These are phyloP conservation scores for Hirudinaria manillensis DNA, from an alignment of 2,888 invertebrate genomes.

Conservation along the genomic window DNA sequence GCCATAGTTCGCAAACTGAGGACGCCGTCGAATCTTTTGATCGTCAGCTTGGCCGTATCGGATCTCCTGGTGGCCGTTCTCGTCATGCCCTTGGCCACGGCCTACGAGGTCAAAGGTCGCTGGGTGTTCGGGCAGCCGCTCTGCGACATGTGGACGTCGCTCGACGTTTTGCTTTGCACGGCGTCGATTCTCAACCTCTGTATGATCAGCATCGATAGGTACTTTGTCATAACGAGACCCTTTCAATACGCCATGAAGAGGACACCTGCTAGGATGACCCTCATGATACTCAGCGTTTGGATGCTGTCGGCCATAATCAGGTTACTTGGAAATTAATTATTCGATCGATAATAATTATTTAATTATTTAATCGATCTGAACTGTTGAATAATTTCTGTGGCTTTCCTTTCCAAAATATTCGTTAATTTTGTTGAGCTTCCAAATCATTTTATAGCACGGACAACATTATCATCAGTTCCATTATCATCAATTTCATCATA, in stretches of 20 bases:
- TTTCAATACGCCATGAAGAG: constrained; percentile 89
- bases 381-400: no score
- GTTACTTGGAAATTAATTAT: background rate
- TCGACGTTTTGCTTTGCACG: constrained; percentile 59
- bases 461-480: no score
- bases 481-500: no score
- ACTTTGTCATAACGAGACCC: constrained; percentile 61
- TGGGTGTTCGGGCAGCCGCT: constrained; percentile 51
- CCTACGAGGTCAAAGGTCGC: constrained; percentile 50
- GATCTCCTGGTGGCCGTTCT: constrained; percentile 58
- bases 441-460: no score
- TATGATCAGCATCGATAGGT: constrained; percentile 58
- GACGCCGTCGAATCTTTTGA: constrained; percentile 52
- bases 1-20: constrained; percentile 53
- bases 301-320: constrained; percentile 78
- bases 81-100: constrained; percentile 58
- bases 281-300: constrained; percentile 80
- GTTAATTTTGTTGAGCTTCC: no score
- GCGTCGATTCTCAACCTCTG: constrained; percentile 58
- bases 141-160: constrained; percentile 58
- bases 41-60: constrained; percentile 55
- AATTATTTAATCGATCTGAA: no score
- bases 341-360: no score
- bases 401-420: no score
- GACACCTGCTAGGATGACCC: constrained; percentile 81